Conservation (phyloP, 2,888 invertebrate genomes). For the Fabriciana adippe region DNA sequence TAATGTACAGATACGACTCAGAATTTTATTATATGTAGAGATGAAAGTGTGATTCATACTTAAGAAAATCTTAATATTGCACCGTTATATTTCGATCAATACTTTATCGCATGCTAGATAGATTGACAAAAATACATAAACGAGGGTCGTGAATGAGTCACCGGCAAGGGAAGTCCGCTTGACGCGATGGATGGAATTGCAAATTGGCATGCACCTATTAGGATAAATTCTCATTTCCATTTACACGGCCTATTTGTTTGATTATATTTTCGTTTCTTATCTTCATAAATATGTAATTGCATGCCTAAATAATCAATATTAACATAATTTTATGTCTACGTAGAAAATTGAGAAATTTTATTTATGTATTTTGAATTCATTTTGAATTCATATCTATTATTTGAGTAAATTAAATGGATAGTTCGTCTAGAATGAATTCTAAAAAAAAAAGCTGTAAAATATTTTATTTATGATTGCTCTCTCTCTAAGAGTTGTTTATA, state of each 20-base stretch:
- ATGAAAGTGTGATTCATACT: background rate
- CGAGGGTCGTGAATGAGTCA: slow-evolving; percentile 37
- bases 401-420: no score
- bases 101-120: background rate
- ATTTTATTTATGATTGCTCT: no score
- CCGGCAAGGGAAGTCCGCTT: slow-evolving; percentile 33
- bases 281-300: slow-evolving; percentile 17
- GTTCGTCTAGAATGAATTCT: no score
- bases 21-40: no score
- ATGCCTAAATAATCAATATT: slow-evolving; percentile 4
- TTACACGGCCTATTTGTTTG: slow-evolving; percentile 28
- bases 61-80: background rate
- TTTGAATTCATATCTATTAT: no score
- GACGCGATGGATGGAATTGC: slow-evolving; percentile 33
- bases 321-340: background rate
- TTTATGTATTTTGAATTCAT: background rate
- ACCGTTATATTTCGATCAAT: background rate
- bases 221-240: slow-evolving; percentile 63
- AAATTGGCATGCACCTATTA: slow-evolving; percentile 55
- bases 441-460: no score
- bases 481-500: no score
- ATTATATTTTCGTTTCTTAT: slow-evolving; percentile 17
- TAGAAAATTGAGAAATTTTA: background rate
- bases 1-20: no score
- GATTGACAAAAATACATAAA: slow-evolving; percentile 27